Conservation (phyloP, 2,797 vertebrate species). For the Artibeus jamaicensis region DNA sequence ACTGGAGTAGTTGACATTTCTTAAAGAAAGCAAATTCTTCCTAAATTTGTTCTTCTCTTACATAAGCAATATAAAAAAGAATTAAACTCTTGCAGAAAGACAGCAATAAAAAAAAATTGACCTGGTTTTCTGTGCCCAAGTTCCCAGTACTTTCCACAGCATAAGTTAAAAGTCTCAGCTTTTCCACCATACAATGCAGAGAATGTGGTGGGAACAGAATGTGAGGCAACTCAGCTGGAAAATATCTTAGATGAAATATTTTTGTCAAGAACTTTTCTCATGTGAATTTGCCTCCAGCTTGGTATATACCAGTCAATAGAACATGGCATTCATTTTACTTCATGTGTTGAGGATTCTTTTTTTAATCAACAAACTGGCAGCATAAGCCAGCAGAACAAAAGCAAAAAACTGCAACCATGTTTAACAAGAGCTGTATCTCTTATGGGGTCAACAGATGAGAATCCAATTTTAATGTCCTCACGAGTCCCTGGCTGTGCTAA, state of each 20-base stretch:
- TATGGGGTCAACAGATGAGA: constrained; percentile 53
- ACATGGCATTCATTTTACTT: constrained; percentile 81
- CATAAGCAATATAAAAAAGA: constrained; percentile 58
- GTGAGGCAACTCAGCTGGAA: constrained; percentile 86
- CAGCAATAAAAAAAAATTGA: constrained; percentile 63
- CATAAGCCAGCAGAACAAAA: constrained; percentile 60
- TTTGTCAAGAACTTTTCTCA: constrained; percentile 87
- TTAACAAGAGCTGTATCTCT: constrained; percentile 66
- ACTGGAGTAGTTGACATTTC: background rate
- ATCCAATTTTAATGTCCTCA: constrained; percentile 72
- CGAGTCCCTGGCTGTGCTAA: constrained; percentile 68
- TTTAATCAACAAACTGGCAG: constrained; percentile 65
- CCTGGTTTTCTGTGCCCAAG: constrained; percentile 78
- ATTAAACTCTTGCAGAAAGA: constrained; percentile 72
- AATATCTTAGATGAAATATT: constrained; percentile 90
- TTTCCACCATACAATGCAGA: constrained; percentile 82
- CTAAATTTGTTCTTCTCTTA: constrained; percentile 62
- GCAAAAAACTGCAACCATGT: constrained; percentile 52
- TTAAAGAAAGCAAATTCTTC: constrained; percentile 64
- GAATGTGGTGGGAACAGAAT: constrained; percentile 92
- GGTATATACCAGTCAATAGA: constrained; percentile 81
- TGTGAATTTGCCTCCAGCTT: constrained; percentile 85
- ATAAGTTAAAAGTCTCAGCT: constrained; percentile 82
- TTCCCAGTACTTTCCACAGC: constrained; percentile 77
- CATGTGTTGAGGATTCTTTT: constrained; percentile 74